phyloP scores from a whole-genome alignment of 2,113 vertebrate species.

The Labeo catla region DNA sequence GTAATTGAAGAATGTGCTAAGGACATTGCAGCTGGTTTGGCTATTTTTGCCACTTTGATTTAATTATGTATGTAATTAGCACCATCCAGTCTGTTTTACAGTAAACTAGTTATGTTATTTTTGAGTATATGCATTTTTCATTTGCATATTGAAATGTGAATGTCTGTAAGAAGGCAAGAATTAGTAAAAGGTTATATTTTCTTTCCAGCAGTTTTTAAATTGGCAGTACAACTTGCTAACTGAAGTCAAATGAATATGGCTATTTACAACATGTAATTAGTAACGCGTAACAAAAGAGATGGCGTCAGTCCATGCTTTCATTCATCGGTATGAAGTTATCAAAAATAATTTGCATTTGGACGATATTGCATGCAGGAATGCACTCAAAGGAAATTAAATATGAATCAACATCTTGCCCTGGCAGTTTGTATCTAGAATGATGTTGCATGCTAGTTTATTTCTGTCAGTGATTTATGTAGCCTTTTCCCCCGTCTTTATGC shows the following conservation, averaged over 20 bases:
- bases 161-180: background rate
- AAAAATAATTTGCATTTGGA: constrained; percentile 1
- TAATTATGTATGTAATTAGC: constrained; percentile 48
- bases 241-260: background rate
- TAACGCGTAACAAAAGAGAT: background rate
- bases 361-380: background rate
- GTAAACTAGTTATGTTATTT: constrained; percentile 30
- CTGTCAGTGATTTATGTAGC: constrained; percentile 36
- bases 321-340: constrained; percentile 9
- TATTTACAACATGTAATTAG: background rate
- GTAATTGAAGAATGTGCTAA: background rate
- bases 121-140: background rate
- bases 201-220: background rate
- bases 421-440: constrained; percentile 17
- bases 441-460: constrained; percentile 35
- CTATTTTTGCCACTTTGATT: constrained; percentile 27
- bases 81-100: constrained; percentile 40
- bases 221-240: background rate
- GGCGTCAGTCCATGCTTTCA: background rate
- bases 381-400: constrained; percentile 30
- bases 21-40: constrained; percentile 19
- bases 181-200: background rate
- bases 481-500: background rate
- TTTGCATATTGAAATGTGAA: background rate
- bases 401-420: constrained; percentile 12